A percentile compares a stretch with the other conserved stretches of the same genome.
Conservation (phyloP, 1,140 invertebrate species). For the Calliopsis andreniformis region DNA sequence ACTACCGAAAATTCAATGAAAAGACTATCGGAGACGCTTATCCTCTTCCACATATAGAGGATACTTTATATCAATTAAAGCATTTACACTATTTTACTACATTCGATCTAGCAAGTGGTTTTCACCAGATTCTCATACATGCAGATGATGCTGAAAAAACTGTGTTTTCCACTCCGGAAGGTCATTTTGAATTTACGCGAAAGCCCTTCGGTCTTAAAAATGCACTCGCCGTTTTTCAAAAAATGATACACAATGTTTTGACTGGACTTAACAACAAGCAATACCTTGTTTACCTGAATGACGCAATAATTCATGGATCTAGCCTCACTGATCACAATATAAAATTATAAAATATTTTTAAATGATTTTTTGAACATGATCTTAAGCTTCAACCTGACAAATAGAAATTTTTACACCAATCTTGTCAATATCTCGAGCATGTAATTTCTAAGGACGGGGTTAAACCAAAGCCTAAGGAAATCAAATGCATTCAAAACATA, state of each 20-base stretch:
- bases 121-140: slow-evolving; percentile 13
- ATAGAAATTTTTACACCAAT: not conserved
- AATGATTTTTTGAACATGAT: not conserved
- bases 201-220: slow-evolving; percentile 15
- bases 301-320: not conserved
- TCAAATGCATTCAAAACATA: not conserved
- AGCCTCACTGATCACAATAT: not conserved
- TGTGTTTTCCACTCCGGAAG: not conserved
- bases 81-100: slow-evolving; percentile 14
- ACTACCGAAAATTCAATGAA: slow-evolving; percentile 17
- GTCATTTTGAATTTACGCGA: slow-evolving; percentile 8
- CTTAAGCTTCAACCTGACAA: not conserved
- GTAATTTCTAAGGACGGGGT: slow-evolving; percentile 5
- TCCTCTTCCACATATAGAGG: slow-evolving; percentile 13
- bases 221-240: not conserved
- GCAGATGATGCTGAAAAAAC: not conserved
- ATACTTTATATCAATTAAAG: slow-evolving; percentile 28
- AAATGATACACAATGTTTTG: not conserved
- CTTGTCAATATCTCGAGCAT: slow-evolving; percentile 10
- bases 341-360: not conserved
- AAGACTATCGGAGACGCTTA: slow-evolving; percentile 9
- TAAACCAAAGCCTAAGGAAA: not conserved
- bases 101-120: slow-evolving; percentile 8
- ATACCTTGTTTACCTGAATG: slow-evolving; percentile 9
- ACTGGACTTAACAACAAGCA: not conserved